Evolutionary conservation across 2,888 invertebrate species (phyloP), one percentile per base, ranked within the genome.

Genomic region (Eustalomyia histrio): DNA sequence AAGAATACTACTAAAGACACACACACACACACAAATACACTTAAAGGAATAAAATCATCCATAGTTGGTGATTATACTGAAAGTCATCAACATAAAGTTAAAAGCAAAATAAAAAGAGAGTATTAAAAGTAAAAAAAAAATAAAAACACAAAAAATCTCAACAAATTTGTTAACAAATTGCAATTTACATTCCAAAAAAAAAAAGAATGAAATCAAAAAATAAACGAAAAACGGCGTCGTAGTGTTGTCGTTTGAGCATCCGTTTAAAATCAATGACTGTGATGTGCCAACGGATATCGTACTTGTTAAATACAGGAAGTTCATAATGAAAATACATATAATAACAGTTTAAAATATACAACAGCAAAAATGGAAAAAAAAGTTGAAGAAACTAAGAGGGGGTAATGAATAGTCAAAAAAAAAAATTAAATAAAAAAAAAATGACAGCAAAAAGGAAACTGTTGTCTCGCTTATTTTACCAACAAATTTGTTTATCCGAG

Each of bases 241-340:
- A 69, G 63, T 50, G 82, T 71, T 64, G 79, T 67, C 82, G 82
- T 68, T 72, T 75, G 21, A 57, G 75, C 79, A 75, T 82, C 82
- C 82, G 79, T 29, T 61, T 55, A 72, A 68, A 76, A 80, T 76
- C 80, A 80, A 76, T 80, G 73, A 73, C 73, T 63, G 73, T 67
- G 76, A 73, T 80, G 76, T 53, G 65, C 52, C 67, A 79, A 47
- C 83, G 84, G 84, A 84, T 83, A 82, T 80, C 82, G 80, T 82
- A 76, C 78, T 83, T 82, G 80, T 83, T 83, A 84, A 75, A 80
- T 76, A 75, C 79, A 80, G 84, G 84, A 84, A 82, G 80, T 83
- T 80, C 64, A 76, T 73, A 80, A 80, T 83, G 74, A 82, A 83
- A 83, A 80, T 50, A 74, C 50, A 76, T 55, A 55, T 61, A 72